Percentiles rank a stretch among this genome's conserved stretches.
phyloP scores from a whole-genome alignment of 2,888 invertebrate species.

The Bellardia bayeri region DNA sequence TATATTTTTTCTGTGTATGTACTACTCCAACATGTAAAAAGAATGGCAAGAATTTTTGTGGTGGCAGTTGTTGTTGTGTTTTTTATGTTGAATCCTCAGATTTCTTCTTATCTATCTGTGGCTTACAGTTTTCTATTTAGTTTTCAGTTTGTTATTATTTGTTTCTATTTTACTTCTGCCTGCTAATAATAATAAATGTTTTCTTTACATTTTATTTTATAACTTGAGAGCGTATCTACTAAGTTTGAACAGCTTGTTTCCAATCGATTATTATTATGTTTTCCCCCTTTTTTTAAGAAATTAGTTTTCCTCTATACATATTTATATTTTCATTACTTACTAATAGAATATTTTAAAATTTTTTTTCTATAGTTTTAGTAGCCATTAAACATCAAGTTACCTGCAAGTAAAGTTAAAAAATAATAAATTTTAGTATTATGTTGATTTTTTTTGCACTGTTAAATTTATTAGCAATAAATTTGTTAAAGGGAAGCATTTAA shows the following conservation, averaged over 20 bases:
- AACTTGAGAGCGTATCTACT: not conserved
- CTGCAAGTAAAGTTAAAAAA: conserved; percentile 24
- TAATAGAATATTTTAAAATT: conserved; percentile 31
- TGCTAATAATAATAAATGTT: conserved; percentile 9
- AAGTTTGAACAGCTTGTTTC: not conserved
- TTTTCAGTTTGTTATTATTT: not conserved
- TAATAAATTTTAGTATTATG: conserved; percentile 10
- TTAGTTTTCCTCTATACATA: not conserved
- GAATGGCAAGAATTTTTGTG: conserved; percentile 3
- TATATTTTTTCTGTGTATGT: too few relatives aligned
- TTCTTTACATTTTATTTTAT: conserved; percentile 24
- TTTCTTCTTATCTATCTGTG: conserved; percentile 20
- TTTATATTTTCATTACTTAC: conserved; percentile 31
- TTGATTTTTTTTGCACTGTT: not conserved
- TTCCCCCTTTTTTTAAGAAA: conserved; percentile 2
- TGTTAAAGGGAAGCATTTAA: conserved; percentile 17
- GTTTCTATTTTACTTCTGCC: too few relatives aligned
- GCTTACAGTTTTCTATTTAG: conserved; percentile 10
- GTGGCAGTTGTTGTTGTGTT: not conserved
- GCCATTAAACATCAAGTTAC: conserved; percentile 35
- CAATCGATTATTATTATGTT: not conserved
- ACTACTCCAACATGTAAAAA: not conserved
- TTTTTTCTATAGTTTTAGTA: conserved; percentile 15
- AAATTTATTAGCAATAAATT: conserved; percentile 57
- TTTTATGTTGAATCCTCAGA: not conserved